phyloP scores from a whole-genome alignment of 2,888 invertebrate genomes.

The Microplitis deprimator region DNA sequence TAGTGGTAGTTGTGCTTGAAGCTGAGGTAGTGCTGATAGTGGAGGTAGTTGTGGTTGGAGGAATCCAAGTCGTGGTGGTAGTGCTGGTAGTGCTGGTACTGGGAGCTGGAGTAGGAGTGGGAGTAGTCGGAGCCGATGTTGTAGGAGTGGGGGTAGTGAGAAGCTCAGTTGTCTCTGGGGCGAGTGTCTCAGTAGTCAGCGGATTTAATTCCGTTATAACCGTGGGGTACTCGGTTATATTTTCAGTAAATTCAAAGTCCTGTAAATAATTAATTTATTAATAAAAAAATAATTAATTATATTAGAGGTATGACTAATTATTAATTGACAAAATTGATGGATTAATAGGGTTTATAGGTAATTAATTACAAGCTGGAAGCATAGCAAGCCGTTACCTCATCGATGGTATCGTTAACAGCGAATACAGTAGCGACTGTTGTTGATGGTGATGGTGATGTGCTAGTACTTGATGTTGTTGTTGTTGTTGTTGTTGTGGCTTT shows the following conservation, averaged over 20 bases:
- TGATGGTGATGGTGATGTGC: slow-evolving; percentile 45
- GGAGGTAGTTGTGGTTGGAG: background rate
- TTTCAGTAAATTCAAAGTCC: background rate
- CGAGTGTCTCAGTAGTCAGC: background rate
- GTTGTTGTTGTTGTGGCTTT: slow-evolving; percentile 49
- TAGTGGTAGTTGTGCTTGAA: slow-evolving; percentile 53
- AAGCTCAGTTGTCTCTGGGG: background rate
- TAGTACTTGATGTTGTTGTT: slow-evolving; percentile 38
- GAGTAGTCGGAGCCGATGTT: slow-evolving; percentile 45
- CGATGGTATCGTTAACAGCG: slow-evolving; percentile 61
- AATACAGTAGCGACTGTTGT: slow-evolving; percentile 49
- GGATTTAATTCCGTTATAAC: background rate
- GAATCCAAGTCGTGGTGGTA: slow-evolving; percentile 44
- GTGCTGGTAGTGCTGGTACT: slow-evolving; percentile 42
- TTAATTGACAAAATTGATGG: slow-evolving; percentile 7
- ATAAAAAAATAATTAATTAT: background rate
- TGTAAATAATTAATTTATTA: background rate
- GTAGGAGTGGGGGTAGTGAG: background rate
- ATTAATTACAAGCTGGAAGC: slow-evolving; percentile 42
- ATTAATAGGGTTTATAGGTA: background rate
- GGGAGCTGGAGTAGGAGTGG: slow-evolving; percentile 29
- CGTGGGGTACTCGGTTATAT: background rate
- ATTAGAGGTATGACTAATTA: background rate
- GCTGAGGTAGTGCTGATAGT: slow-evolving; percentile 34
- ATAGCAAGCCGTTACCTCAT: slow-evolving; percentile 68